Conservation (phyloP, 2,888 invertebrate genomes). For the Caenorhabditis afra region DNA sequence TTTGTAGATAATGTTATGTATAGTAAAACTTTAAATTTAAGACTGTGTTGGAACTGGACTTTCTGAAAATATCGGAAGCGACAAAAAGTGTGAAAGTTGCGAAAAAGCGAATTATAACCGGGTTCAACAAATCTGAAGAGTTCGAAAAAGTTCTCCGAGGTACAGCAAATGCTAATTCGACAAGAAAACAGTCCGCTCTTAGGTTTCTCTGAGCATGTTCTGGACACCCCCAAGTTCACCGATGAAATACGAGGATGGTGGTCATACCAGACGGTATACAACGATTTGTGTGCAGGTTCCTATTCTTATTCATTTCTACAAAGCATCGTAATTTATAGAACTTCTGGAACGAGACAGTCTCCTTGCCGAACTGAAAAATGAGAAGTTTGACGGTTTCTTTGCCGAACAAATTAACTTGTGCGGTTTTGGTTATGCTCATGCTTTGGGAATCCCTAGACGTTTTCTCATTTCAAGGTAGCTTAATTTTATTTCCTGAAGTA, state of each 20-base stretch:
- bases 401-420: conserved; percentile 68
- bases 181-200: not conserved
- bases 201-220: conserved; percentile 12
- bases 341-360: conserved; percentile 53
- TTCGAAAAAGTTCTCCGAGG: conserved; percentile 12
- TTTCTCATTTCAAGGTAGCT: conserved; percentile 68
- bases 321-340: too few relatives aligned
- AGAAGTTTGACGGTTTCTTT: conserved; percentile 70
- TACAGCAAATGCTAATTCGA: not conserved
- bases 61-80: conserved; percentile 54
- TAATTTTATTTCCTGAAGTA: not conserved
- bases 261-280: conserved; percentile 25
- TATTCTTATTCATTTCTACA: not conserved
- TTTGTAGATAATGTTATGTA: not conserved
- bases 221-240: not conserved
- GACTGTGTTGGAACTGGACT: conserved; percentile 62
- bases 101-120: conserved; percentile 8
- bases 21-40: conserved; percentile 19
- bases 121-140: not conserved
- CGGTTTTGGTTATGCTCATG: conserved; percentile 65
- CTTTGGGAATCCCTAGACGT: conserved; percentile 62
- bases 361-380: conserved; percentile 51
- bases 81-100: conserved; percentile 58
- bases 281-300: conserved; percentile 32
- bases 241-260: conserved; percentile 13